A percentile compares a stretch with the other conserved stretches of the same genome.
These are phyloP conservation scores for Sibirionetta formosa DNA, from an alignment of 2,797 vertebrate species.

Conservation along the genomic window DNA sequence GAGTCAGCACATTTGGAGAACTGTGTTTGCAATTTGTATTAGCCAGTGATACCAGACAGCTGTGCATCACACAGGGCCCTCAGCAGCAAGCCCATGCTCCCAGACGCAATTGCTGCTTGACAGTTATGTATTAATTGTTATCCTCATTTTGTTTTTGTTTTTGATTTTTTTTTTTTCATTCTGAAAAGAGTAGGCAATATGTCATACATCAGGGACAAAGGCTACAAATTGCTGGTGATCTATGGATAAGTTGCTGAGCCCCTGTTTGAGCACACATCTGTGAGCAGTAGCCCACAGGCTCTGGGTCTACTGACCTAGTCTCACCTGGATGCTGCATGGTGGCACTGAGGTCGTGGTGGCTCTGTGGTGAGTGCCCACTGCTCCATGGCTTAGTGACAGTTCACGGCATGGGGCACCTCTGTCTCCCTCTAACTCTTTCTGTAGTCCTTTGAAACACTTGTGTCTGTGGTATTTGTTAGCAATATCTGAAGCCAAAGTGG, in stretches of 20 bases:
- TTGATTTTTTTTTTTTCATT: not conserved
- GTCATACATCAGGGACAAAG: accelerated
- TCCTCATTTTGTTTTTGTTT: not conserved
- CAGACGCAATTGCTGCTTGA: not conserved
- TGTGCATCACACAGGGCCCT: accelerated
- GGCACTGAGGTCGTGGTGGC: not conserved
- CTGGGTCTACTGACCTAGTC: accelerated
- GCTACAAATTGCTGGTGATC: no score
- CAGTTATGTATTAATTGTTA: not conserved
- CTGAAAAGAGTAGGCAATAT: not conserved
- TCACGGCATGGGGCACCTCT: accelerated
- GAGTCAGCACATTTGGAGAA: not conserved
- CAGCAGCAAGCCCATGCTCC: not conserved
- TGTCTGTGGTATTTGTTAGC: not conserved
- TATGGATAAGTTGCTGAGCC: accelerated
- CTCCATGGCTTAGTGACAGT: not conserved
- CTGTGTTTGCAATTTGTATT: not conserved
- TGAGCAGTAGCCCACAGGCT: accelerated
- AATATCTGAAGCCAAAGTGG: not conserved
- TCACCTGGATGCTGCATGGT: accelerated
- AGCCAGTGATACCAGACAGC: not conserved
- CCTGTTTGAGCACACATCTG: accelerated
- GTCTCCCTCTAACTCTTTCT: not conserved
- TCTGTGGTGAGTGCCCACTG: accelerated
- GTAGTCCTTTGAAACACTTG: not conserved